Evolutionary conservation across 2,797 vertebrate genomes (phyloP).

Genomic region (Octomys mimax): DNA sequence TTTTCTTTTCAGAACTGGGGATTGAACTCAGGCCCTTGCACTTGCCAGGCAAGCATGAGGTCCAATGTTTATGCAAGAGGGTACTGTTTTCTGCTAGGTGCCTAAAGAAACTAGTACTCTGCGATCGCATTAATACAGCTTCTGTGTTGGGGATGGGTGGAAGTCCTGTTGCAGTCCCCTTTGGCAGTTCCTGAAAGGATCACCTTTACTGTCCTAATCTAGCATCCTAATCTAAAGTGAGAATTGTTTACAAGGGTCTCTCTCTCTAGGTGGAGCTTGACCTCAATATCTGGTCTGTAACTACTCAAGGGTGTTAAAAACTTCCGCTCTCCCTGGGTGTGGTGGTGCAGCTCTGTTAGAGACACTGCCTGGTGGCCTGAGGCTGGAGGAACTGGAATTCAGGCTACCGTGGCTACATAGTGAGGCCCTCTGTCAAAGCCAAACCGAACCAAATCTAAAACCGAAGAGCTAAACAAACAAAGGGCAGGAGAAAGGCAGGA

Average conservation of each 20-base stretch:
- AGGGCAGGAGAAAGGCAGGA: no score
- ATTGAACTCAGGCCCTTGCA: no score
- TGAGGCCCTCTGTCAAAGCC: not conserved
- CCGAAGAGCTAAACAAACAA: not conserved
- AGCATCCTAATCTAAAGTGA: not conserved
- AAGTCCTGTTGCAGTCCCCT: not conserved
- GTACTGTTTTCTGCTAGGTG: not conserved
- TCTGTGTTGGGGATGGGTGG: not conserved
- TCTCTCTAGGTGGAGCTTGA: not conserved
- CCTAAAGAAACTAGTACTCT: not conserved
- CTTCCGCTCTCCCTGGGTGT: not conserved
- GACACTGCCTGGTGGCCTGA: not conserved
- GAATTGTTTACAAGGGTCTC: not conserved
- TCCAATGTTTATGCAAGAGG: not conserved
- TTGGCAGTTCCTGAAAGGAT: not conserved
- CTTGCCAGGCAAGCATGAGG: not conserved
- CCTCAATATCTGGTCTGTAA: not conserved
- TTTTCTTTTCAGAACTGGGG: no score
- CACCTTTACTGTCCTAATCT: not conserved
- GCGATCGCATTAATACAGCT: not conserved
- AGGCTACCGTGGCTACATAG: not conserved
- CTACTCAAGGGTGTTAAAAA: not conserved
- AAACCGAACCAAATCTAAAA: not conserved
- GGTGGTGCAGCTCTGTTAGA: not conserved
- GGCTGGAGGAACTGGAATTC: not conserved